Evolutionary conservation across 2,888 invertebrate species (phyloP), one percentile per base, ranked within the genome.

Genomic region (Plebejus melissa): DNA sequence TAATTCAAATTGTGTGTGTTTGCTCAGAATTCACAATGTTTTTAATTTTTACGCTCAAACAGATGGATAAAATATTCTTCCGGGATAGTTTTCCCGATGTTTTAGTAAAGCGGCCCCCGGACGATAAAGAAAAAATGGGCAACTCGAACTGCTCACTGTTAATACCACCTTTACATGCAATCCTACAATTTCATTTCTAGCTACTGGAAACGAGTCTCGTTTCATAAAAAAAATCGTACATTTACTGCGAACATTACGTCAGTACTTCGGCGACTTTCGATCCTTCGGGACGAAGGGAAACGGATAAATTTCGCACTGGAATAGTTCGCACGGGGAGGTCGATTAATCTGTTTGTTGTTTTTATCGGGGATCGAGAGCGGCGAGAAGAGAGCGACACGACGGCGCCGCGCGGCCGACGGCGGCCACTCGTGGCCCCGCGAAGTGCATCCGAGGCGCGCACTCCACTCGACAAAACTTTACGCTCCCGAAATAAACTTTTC

Each of bases 341-440:
- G 87, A 90, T 90, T 89, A 89, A 90, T 91, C 88, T 92, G 93
- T 92, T 92, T 92, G 90, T 92, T 92, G 90, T 92, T 90, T 90
- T 88, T 87, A 89, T 88, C 86, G 84, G 84, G 85, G 85, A 88
- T 84, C 85, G 87, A 85, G 87, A 87, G 87, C 85, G 86, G 86
- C 84, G 87, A 86, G 85, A 85, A 85, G 86, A 86, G 87, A 89
- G 89, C 90, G 91, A 86, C 91, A 83, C 83, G 85, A 84, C 88
- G 92, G 91, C 90, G 90, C 91, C 92, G 86, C 86, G 85, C 87
- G 85, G 86, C 87, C 88, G 88, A 83, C 87, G 85, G 85, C 86
- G 89, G 88, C 87, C 90, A 89, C 90, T 89, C 87, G 90, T 88
- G 85, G 88, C 87, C 84, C 87, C 85, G 87, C 88, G 86, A 87